These are phyloP conservation scores for Spilosoma lubricipeda DNA, from an alignment of 2,888 invertebrate genomes.

Conservation along the genomic window DNA sequence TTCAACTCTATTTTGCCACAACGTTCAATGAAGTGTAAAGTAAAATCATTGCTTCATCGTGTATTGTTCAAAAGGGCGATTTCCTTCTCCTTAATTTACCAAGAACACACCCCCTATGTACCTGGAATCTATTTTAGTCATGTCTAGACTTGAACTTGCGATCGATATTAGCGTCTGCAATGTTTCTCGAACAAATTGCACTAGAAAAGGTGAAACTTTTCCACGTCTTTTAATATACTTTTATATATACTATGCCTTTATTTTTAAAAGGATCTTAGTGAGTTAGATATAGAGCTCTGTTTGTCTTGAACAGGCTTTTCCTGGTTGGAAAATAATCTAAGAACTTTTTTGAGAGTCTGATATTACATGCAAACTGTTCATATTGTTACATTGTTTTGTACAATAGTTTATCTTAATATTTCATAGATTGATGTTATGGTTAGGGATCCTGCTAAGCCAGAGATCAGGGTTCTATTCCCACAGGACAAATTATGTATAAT, in stretches of 20 bases:
- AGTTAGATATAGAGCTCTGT: not conserved
- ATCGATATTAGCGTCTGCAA: conserved; percentile 4
- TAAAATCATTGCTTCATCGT: not conserved
- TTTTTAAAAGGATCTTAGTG: not conserved
- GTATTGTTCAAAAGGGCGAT: not conserved
- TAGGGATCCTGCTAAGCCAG: not conserved
- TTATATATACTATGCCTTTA: not conserved
- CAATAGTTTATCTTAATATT: too few species aligned
- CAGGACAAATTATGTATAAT: too few species aligned
- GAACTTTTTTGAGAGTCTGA: not conserved
- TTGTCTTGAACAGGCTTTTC: not conserved
- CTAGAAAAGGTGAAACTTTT: not conserved
- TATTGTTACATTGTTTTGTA: too few species aligned
- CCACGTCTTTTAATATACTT: not conserved
- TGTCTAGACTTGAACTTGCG: conserved; percentile 6
- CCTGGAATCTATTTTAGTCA: conserved; percentile 5
- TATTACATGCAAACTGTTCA: too few species aligned
- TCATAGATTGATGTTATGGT: not conserved
- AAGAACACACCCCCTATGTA: not conserved
- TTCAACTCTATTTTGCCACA: not conserved
- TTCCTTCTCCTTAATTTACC: not conserved
- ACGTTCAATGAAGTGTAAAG: not conserved
- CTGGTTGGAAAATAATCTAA: not conserved
- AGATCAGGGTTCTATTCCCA: too few species aligned
- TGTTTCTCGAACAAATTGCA: not conserved